phyloP scores from a whole-genome alignment of 2,888 invertebrate species.

The Ethmia dodecea region DNA sequence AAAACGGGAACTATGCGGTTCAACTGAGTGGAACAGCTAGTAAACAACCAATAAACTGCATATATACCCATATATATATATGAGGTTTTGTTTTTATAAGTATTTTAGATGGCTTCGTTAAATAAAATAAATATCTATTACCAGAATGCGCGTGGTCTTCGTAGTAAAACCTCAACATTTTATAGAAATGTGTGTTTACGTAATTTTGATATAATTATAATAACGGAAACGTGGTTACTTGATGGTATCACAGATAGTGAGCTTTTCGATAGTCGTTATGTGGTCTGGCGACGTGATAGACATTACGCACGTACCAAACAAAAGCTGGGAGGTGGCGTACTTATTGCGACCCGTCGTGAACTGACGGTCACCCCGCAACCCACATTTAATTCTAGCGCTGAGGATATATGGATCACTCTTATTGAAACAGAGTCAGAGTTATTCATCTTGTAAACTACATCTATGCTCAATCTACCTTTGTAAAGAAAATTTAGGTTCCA shows the following conservation, averaged over 20 bases:
- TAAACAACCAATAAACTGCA: too few relatives aligned
- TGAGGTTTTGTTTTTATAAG: too few relatives aligned
- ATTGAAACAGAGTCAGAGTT: too few relatives aligned
- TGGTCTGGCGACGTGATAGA: constrained; percentile 9
- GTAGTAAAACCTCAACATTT: constrained; percentile 7
- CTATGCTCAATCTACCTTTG: constrained; percentile 12
- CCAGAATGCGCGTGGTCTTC: constrained; percentile 4
- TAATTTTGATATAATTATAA: constrained; percentile 2
- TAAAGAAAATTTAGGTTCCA: constrained; percentile 2
- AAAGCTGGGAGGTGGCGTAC: constrained; percentile 8
- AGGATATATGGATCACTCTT: constrained; percentile 11
- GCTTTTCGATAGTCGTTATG: constrained; percentile 9
- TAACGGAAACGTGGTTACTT: constrained; percentile 12
- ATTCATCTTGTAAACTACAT: constrained; percentile 1
- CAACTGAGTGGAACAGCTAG: too few relatives aligned
- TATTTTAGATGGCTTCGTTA: too few relatives aligned
- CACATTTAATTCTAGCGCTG: constrained; percentile 9
- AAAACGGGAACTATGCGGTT: too few relatives aligned
- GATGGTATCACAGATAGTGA: constrained; percentile 7
- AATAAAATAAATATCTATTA: constrained; percentile 5
- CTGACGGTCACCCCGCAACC: not conserved
- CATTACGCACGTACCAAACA: constrained; percentile 2
- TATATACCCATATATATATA: too few relatives aligned
- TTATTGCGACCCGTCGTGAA: constrained; percentile 9
- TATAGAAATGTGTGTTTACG: constrained; percentile 7